These are phyloP conservation scores for Dioctria rufipes DNA, from an alignment of 2,888 invertebrate genomes.

Conservation along the genomic window DNA sequence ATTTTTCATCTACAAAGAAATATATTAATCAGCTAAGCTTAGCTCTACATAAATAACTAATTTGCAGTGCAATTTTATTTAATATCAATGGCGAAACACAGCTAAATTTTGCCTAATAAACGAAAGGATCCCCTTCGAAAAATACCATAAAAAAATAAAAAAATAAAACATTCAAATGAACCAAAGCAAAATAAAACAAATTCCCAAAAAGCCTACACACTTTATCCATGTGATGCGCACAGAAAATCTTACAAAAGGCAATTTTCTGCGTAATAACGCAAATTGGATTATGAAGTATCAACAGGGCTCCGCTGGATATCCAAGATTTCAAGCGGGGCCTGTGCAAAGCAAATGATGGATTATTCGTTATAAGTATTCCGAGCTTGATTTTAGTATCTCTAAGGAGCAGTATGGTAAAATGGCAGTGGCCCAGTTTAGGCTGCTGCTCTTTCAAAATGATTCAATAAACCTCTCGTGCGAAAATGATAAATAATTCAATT, in stretches of 20 bases:
- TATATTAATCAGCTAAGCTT: no score
- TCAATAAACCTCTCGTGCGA: slow-evolving; percentile 53
- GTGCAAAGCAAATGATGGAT: slow-evolving; percentile 46
- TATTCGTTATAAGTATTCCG: slow-evolving; percentile 46
- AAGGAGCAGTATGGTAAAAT: slow-evolving; percentile 34
- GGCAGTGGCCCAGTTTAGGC: slow-evolving; percentile 21
- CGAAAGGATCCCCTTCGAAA: no score
- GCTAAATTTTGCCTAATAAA: no score
- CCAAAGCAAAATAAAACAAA: no score
- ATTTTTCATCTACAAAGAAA: no score
- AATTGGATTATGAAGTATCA: slow-evolving; percentile 52
- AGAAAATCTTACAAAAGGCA: slow-evolving; percentile 36
- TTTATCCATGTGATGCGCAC: not conserved
- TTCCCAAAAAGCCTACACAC: not conserved
- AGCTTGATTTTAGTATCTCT: slow-evolving; percentile 39
- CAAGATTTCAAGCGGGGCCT: slow-evolving; percentile 4
- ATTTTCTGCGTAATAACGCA: slow-evolving; percentile 52
- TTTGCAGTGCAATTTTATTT: no score
- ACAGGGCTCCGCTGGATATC: slow-evolving; percentile 33
- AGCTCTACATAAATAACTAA: no score
- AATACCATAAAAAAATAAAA: no score
- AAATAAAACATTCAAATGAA: no score
- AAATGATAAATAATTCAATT: slow-evolving; percentile 53
- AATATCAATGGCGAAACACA: no score
- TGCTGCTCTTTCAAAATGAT: slow-evolving; percentile 38